A percentile compares a stretch with the other conserved stretches of the same genome.
These are phyloP conservation scores for Gadus macrocephalus DNA, from an alignment of 2,113 vertebrate genomes.

Conservation along the genomic window DNA sequence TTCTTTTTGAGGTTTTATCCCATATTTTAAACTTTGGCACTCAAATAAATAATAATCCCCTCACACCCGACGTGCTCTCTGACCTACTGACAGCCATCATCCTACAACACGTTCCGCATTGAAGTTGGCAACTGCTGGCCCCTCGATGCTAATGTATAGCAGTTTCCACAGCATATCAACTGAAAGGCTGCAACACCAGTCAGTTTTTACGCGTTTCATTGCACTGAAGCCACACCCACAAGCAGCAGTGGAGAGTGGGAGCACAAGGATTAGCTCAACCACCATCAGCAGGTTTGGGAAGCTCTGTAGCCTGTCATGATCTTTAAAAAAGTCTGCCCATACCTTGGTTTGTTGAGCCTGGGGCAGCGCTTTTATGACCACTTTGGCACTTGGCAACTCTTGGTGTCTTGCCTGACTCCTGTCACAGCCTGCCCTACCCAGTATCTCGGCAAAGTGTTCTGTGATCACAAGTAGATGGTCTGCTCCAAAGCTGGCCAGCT, in stretches of 20 bases:
- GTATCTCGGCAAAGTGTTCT: slow-evolving; percentile 2
- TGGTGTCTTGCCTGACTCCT: background rate
- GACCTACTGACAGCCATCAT: slow-evolving; percentile 5
- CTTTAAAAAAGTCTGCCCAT: slow-evolving; percentile 5
- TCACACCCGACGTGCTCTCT: background rate
- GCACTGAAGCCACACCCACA: slow-evolving; percentile 7
- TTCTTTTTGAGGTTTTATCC: no score
- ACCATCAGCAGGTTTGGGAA: slow-evolving; percentile 7
- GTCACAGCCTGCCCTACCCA: slow-evolving; percentile 5
- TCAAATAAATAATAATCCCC: no score
- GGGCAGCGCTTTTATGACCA: slow-evolving; percentile 1
- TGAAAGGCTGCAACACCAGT: slow-evolving; percentile 7
- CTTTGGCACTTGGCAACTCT: slow-evolving; percentile 5
- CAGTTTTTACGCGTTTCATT: slow-evolving; percentile 5
- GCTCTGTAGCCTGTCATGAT: background rate
- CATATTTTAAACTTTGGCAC: no score
- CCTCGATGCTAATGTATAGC: slow-evolving; percentile 5
- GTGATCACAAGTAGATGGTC: background rate
- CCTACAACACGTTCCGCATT: background rate
- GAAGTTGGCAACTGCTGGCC: no score
- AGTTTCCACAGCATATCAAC: no score
- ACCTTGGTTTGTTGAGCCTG: background rate
- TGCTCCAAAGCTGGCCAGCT: no score
- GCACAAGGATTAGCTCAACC: background rate
- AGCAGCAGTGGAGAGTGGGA: no score